Conservation (phyloP, 2,888 invertebrate genomes). For the Acanthosoma haemorrhoidale region DNA sequence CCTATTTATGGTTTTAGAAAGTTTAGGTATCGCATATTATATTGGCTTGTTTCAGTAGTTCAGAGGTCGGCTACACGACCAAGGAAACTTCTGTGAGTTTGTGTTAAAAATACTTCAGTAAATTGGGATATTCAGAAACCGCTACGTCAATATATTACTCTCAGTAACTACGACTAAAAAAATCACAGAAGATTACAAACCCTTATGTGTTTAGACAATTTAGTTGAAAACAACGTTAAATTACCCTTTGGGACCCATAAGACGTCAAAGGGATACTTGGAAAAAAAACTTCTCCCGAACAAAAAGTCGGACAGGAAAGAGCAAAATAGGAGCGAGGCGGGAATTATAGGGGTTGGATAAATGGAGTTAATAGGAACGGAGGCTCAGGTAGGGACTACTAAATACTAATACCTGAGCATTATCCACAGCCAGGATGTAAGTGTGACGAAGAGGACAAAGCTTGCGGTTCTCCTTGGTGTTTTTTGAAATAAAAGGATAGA, state of each 20-base stretch:
- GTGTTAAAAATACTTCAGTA: no score
- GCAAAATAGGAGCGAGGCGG: conserved; percentile 5
- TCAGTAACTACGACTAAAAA: no score
- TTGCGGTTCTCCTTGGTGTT: neutral
- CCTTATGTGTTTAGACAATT: neutral
- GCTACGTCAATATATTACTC: no score
- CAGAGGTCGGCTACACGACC: no score
- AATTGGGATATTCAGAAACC: no score
- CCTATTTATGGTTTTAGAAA: no score
- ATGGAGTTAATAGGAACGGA: conserved; percentile 21
- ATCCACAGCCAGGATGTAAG: neutral
- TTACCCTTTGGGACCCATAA: conserved; percentile 12
- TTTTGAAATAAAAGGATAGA: neutral
- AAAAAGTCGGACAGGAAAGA: conserved; percentile 17
- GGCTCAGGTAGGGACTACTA: conserved; percentile 7
- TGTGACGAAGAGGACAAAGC: neutral
- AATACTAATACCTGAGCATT: conserved; percentile 2
- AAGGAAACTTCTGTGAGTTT: no score
- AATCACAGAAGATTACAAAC: neutral
- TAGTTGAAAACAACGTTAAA: conserved; percentile 1
- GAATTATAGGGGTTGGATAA: conserved; percentile 24
- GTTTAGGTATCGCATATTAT: no score
- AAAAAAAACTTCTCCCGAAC: conserved; percentile 2
- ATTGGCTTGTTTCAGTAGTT: no score
- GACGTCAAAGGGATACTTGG: neutral